Conservation (phyloP, 1,140 invertebrate genomes). For the Vanessa atalanta region DNA sequence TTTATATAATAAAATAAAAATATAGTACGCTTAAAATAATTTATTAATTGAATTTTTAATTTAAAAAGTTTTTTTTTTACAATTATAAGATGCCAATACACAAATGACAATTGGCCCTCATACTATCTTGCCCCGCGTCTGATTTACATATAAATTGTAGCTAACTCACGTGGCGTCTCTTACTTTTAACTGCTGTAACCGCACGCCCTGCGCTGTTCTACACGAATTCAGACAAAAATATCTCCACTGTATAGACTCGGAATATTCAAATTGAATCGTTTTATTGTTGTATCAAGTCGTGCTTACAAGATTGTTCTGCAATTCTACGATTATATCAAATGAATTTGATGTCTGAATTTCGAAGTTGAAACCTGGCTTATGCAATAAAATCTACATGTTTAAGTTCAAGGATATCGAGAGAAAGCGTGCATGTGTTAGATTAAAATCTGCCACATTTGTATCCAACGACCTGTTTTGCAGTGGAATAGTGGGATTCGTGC, state of each 20-base stretch:
- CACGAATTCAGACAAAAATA: constrained; percentile 31
- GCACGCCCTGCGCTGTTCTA: constrained; percentile 45
- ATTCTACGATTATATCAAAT: too few species aligned
- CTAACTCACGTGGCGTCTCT: constrained; percentile 75
- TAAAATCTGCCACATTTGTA: too few species aligned
- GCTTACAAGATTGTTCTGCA: constrained; percentile 10
- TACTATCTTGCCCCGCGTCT: constrained; percentile 50
- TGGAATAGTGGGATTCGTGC: too few species aligned
- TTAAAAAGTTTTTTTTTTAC: too few species aligned
- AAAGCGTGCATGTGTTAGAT: too few species aligned
- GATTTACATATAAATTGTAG: constrained; percentile 79
- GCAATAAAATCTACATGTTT: neutral
- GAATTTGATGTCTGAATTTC: neutral
- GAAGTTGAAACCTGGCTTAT: neutral
- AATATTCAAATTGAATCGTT: constrained; percentile 15
- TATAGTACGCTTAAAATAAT: too few species aligned
- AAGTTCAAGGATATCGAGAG: too few species aligned
- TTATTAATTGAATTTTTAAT: too few species aligned
- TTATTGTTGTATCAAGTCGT: constrained; percentile 2
- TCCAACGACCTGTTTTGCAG: too few species aligned
- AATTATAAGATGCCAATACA: neutral
- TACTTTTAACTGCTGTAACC: constrained; percentile 75
- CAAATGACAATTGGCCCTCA: constrained; percentile 31
- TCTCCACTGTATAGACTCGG: neutral
- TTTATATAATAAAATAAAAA: too few species aligned